Evolutionary conservation across 1,140 invertebrate species (phyloP), one percentile per base, ranked within the genome.

Genomic region (Lepeophtheirus salmonis): DNA sequence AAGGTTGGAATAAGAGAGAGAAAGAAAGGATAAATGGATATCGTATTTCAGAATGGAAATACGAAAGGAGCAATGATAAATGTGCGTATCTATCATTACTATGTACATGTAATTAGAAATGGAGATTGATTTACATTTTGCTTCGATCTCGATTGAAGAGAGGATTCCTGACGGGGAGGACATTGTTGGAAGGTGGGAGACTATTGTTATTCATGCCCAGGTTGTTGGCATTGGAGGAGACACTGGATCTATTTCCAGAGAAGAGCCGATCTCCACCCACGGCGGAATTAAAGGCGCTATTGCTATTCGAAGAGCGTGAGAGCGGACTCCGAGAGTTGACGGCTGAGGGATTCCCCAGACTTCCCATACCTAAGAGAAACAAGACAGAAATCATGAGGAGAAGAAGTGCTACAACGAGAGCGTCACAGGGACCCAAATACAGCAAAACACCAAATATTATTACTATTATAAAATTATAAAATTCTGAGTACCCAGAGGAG

Each of bases 81-180:
- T n/a, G n/a, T n/a, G n/a, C n/a, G n/a, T n/a, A n/a, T n/a, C n/a
- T n/a, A n/a, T n/a, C n/a, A n/a, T n/a, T n/a, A n/a, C n/a, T n/a
- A n/a, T n/a, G n/a, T n/a, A n/a, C n/a, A n/a, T n/a, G n/a, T n/a
- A n/a, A n/a, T n/a, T n/a, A n/a, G n/a, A n/a, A n/a, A n/a, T n/a
- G n/a, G n/a, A n/a, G n/a, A n/a, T n/a, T n/a, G n/a, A n/a, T n/a
- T 41, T 41, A 41, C 50, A 52, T 52, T 52, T 52, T 52, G 12
- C 50, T 16, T 16, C 4, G 13, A 17, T 57, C 55, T 18, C 55
- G 55, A 23, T 41, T 41, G 26, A 57, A 57, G 3, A 57, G 55
- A 12, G 55, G 55, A 17, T 41, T 52, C 20, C 50, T 16, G 4
- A 16, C 50, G n/a, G 21, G 16, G 21, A 52, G n/a, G 6, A 22